Conservation (phyloP, 2,113 vertebrate genomes). For the Beaufortia kweichowensis region DNA sequence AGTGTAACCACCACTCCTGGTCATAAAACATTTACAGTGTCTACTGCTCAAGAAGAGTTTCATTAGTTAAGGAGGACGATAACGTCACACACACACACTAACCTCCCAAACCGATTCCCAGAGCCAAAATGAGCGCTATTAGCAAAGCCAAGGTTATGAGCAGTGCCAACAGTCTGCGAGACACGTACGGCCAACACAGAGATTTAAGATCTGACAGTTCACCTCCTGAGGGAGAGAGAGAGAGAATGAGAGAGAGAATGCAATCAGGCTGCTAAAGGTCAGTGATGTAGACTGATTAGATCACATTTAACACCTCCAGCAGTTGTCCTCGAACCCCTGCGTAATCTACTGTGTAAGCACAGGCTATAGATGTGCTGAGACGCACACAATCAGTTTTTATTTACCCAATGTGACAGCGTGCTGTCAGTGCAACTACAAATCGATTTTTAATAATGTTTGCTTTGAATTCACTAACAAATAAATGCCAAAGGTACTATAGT, state of each 20-base stretch:
- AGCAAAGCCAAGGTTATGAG: slow-evolving; percentile 46
- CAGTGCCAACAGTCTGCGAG: slow-evolving; percentile 44
- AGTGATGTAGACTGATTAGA: slow-evolving; percentile 28
- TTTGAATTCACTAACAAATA: no score
- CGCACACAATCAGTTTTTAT: neutral
- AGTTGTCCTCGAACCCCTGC: neutral
- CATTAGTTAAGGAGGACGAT: slow-evolving; percentile 5
- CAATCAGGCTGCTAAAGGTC: neutral
- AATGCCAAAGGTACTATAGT: no score
- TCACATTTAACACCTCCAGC: neutral
- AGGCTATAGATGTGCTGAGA: neutral
- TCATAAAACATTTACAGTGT: slow-evolving; percentile 47
- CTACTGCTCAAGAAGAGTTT: slow-evolving; percentile 31
- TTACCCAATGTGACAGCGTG: neutral
- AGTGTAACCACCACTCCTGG: neutral
- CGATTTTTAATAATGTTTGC: no score
- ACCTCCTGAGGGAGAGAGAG: slow-evolving; percentile 36
- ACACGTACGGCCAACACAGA: slow-evolving; percentile 36
- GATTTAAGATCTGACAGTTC: slow-evolving; percentile 32
- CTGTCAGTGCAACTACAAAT: neutral
- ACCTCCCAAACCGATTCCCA: slow-evolving; percentile 62
- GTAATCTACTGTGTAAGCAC: neutral
- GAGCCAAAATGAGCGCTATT: slow-evolving; percentile 42
- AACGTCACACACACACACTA: slow-evolving; percentile 11
- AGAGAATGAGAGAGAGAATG: slow-evolving; percentile 37